phyloP scores from a whole-genome alignment of 2,113 vertebrate genomes.

The Corythornis cristatus region DNA sequence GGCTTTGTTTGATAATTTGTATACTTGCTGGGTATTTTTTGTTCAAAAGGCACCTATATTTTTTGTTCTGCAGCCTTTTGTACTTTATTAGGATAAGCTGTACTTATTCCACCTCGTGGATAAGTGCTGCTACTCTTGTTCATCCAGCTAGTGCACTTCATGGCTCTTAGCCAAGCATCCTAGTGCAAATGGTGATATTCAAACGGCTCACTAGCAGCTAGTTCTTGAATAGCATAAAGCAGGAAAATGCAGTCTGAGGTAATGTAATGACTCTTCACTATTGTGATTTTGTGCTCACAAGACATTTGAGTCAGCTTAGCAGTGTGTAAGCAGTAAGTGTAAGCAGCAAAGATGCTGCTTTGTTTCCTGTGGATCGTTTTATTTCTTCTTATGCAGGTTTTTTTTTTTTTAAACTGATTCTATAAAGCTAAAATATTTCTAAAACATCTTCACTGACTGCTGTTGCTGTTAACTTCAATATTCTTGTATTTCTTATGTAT shows the following conservation, averaged over 20 bases:
- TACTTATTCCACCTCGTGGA: background rate
- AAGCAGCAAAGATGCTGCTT: background rate
- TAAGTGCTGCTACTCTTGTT: background rate
- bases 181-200: background rate
- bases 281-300: background rate
- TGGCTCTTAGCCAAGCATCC: background rate
- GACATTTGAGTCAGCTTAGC: background rate
- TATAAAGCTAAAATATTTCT: background rate
- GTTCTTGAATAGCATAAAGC: background rate
- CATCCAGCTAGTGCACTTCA: background rate
- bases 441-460: background rate
- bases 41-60: background rate
- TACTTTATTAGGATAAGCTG: background rate
- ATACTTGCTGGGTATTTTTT: background rate
- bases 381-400: constrained; percentile 37
- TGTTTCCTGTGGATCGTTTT: constrained; percentile 45
- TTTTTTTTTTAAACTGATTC: constrained; percentile 6
- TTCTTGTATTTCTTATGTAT: no score
- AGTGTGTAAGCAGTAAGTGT: background rate
- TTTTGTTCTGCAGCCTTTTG: background rate
- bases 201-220: background rate
- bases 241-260: constrained; percentile 23
- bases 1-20: background rate
- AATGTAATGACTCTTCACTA: constrained; percentile 1
- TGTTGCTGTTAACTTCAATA: background rate